Conservation (phyloP, 2,113 vertebrate genomes). For the Taxidea taxus region DNA sequence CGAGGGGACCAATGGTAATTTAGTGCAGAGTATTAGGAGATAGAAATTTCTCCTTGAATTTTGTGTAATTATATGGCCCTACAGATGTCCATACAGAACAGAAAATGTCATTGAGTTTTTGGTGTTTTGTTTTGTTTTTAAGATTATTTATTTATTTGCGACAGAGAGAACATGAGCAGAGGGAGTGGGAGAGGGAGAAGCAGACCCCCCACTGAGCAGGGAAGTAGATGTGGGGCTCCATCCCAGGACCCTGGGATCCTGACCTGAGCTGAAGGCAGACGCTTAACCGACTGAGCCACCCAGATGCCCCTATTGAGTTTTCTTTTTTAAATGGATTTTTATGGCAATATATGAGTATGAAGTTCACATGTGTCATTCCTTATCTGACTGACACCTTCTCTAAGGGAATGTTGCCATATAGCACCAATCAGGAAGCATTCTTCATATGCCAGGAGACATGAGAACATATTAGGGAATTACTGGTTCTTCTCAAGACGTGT, state of each 20-base stretch:
- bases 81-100: not conserved
- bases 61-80: not conserved
- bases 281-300: not conserved
- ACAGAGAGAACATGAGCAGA: no score
- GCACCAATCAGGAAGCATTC: not conserved
- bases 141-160: no score
- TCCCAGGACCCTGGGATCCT: no score
- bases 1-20: not conserved
- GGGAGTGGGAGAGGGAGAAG: no score
- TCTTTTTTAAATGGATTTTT: not conserved
- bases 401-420: not conserved
- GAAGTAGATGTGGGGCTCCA: no score
- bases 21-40: not conserved
- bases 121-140: no score
- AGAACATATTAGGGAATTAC: not conserved
- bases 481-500: not conserved
- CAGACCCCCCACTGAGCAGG: no score
- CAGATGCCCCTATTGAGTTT: not conserved
- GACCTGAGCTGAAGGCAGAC: not conserved
- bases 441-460: not conserved
- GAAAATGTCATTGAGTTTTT: not conserved
- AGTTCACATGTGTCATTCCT: not conserved
- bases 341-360: not conserved
- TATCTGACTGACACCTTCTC: not conserved
- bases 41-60: constrained; percentile 1